phyloP scores from a whole-genome alignment of 2,113 vertebrate species.

The Lycaon pictus region DNA sequence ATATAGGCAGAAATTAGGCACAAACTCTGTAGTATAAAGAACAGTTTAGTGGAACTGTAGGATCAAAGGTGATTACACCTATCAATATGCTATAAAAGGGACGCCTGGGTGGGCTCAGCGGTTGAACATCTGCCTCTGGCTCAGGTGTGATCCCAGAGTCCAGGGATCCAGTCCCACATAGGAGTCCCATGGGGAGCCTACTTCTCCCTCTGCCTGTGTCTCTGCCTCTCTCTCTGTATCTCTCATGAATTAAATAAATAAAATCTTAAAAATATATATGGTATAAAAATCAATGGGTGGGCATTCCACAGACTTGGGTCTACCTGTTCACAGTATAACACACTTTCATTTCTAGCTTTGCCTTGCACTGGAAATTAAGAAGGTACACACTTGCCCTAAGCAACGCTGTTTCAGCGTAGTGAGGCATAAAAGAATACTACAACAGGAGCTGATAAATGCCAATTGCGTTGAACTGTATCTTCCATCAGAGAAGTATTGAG shows the following conservation, averaged over 20 bases:
- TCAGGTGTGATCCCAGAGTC: too few species aligned
- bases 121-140: too few species aligned
- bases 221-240: too few species aligned
- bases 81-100: neutral
- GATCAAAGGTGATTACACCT: neutral
- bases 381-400: accelerated
- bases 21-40: neutral
- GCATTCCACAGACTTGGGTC: neutral
- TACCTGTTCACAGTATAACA: neutral
- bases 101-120: too few species aligned
- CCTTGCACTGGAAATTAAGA: neutral
- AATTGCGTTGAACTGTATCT: neutral
- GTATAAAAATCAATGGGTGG: neutral
- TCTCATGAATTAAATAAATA: too few species aligned
- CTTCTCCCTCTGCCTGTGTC: too few species aligned
- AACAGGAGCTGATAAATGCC: neutral
- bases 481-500: neutral
- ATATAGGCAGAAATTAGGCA: neutral
- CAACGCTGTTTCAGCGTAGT: neutral
- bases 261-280: too few species aligned
- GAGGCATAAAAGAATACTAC: neutral
- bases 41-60: neutral
- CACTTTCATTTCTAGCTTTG: neutral
- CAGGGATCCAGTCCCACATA: too few species aligned
- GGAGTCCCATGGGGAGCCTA: too few species aligned